phyloP scores from a whole-genome alignment of 2,888 invertebrate genomes.

The Drosophila affinis region DNA sequence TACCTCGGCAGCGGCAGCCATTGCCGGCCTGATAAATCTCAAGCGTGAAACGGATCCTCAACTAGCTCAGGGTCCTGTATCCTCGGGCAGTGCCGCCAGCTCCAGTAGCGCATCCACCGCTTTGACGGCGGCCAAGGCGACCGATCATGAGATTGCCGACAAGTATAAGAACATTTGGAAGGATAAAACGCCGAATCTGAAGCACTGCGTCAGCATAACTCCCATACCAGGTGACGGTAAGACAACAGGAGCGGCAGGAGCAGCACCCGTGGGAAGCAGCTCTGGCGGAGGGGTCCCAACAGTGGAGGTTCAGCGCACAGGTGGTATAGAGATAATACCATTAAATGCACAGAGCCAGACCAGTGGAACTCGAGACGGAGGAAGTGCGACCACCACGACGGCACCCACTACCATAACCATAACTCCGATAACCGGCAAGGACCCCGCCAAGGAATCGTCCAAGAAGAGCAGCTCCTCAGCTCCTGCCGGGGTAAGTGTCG shows the following conservation, averaged over 20 bases:
- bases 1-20: conserved; percentile 71
- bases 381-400: conserved; percentile 85
- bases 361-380: conserved; percentile 13
- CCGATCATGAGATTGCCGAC: conserved; percentile 80
- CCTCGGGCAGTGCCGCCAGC: conserved; percentile 11
- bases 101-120: conserved; percentile 37
- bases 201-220: conserved; percentile 82
- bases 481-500: conserved; percentile 37
- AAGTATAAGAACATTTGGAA: conserved; percentile 83
- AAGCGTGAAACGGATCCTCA: conserved; percentile 66
- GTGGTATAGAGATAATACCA: conserved; percentile 92
- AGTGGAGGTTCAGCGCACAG: conserved; percentile 78
- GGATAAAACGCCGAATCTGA: conserved; percentile 81
- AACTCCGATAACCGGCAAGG: conserved; percentile 87
- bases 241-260: conserved; percentile 12
- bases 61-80: conserved; percentile 23
- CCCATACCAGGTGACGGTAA: conserved; percentile 74
- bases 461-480: conserved; percentile 48
- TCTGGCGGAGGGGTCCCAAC: conserved; percentile 28
- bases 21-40: conserved; percentile 63
- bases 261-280: conserved; percentile 20
- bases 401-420: conserved; percentile 92
- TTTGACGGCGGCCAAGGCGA: conserved; percentile 43
- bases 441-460: conserved; percentile 43
- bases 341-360: conserved; percentile 85